A percentile compares a stretch with the other conserved stretches of the same genome.
Evolutionary conservation across 1,140 invertebrate species (phyloP).

Genomic region (Sarcophaga peregrina): DNA sequence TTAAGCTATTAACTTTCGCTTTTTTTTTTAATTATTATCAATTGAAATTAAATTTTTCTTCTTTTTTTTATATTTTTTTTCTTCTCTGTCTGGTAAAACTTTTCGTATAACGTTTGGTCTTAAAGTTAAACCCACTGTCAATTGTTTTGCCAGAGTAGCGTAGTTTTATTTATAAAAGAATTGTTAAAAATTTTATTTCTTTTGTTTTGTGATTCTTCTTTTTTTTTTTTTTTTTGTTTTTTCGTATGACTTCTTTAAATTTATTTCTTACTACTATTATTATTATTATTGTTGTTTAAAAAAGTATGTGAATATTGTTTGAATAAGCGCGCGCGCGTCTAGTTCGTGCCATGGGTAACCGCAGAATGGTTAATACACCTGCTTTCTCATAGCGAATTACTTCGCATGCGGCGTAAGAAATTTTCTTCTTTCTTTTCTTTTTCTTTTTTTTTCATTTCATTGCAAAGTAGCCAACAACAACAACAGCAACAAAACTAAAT

Average conservation of each 20-base stretch:
- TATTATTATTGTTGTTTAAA: conserved; percentile 39
- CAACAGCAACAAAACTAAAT: not conserved
- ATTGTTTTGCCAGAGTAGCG: too few species aligned
- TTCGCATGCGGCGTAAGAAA: conserved; percentile 60
- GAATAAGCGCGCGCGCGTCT: conserved; percentile 59
- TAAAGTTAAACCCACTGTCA: too few species aligned
- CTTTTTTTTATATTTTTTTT: too few species aligned
- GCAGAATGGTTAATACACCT: conserved; percentile 67
- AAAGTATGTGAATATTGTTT: conserved; percentile 43
- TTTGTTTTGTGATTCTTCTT: not conserved
- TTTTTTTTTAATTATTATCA: too few species aligned
- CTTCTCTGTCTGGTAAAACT: too few species aligned
- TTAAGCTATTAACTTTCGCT: too few species aligned
- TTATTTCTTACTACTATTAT: not conserved
- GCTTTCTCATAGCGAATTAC: conserved; percentile 67
- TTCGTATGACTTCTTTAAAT: not conserved
- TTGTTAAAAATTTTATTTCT: too few species aligned
- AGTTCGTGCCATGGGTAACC: conserved; percentile 65
- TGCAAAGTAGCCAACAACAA: not conserved
- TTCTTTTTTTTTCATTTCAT: too few species aligned
- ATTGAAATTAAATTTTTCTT: too few species aligned
- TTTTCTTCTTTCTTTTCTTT: conserved; percentile 36
- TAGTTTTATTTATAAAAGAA: too few species aligned
- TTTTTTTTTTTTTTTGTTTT: not conserved
- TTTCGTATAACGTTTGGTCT: too few species aligned